phyloP scores from a whole-genome alignment of 2,797 vertebrate genomes.

The Psittacula derbiana region DNA sequence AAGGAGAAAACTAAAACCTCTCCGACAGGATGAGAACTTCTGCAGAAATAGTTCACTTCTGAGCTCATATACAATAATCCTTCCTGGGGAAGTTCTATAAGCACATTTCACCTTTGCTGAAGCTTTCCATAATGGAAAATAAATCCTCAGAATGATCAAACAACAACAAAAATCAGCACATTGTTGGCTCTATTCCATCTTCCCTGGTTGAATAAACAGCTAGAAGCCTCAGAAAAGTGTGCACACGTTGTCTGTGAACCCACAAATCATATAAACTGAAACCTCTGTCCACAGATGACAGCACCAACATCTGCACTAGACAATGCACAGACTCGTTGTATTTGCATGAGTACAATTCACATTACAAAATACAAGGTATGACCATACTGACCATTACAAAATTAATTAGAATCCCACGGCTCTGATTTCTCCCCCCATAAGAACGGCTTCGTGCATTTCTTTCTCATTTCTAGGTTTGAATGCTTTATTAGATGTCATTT shows the following conservation, averaged over 20 bases:
- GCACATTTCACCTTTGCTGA: not conserved
- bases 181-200: not conserved
- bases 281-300: not conserved
- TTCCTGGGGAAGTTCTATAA: not conserved
- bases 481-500: not conserved
- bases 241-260: not conserved
- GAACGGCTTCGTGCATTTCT: not conserved
- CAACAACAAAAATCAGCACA: not conserved
- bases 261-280: not conserved
- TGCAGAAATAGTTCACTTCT: not conserved
- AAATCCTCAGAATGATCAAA: not conserved
- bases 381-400: not conserved
- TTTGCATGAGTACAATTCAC: not conserved
- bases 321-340: not conserved
- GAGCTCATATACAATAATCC: not conserved
- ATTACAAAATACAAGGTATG: not conserved
- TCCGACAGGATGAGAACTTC: not conserved
- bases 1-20: not conserved
- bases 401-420: not conserved
- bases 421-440: not conserved
- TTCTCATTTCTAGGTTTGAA: not conserved
- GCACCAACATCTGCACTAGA: not conserved
- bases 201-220: not conserved
- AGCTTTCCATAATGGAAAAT: not conserved
- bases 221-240: not conserved